Percentiles rank a stretch among this genome's conserved stretches.
These are phyloP conservation scores for Dasyornis broadbenti DNA, from an alignment of 2,113 vertebrate genomes.

Conservation along the genomic window DNA sequence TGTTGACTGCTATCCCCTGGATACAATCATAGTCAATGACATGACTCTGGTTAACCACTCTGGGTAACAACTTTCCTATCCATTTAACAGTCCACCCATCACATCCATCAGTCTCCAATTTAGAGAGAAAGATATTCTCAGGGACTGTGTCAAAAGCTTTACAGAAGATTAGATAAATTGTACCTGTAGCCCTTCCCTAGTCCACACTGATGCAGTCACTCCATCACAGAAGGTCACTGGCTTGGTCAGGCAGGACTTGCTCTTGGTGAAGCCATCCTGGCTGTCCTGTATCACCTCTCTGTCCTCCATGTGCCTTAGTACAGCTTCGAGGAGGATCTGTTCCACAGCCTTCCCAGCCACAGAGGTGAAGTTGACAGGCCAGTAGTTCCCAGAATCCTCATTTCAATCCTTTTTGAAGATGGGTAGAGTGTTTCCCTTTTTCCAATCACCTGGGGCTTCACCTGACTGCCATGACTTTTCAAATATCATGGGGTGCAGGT, in stretches of 20 bases:
- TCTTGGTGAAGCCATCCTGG: not conserved
- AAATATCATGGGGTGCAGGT: accelerated
- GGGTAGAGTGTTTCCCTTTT: not conserved
- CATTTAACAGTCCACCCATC: not conserved
- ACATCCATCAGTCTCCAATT: not conserved
- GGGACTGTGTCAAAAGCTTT: not conserved
- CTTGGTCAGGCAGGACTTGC: not conserved
- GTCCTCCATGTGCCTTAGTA: not conserved
- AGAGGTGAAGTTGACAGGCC: not conserved
- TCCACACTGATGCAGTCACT: not conserved
- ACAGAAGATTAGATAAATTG: not conserved
- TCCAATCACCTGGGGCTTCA: not conserved
- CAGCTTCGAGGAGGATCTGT: not conserved
- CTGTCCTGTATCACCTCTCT: not conserved
- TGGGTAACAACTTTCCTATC: not conserved
- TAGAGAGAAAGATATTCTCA: not conserved
- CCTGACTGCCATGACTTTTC: not conserved
- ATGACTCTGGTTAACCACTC: not conserved
- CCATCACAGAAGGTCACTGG: too few relatives aligned
- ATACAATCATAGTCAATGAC: not conserved
- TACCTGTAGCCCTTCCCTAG: not conserved
- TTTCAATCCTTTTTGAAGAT: not conserved
- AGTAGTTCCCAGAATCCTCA: not conserved
- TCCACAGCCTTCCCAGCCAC: not conserved
- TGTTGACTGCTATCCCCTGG: not conserved